A percentile compares a stretch with the other conserved stretches of the same genome.
Conservation (phyloP, 2,888 invertebrate species). For the Tenodera sinensis region DNA sequence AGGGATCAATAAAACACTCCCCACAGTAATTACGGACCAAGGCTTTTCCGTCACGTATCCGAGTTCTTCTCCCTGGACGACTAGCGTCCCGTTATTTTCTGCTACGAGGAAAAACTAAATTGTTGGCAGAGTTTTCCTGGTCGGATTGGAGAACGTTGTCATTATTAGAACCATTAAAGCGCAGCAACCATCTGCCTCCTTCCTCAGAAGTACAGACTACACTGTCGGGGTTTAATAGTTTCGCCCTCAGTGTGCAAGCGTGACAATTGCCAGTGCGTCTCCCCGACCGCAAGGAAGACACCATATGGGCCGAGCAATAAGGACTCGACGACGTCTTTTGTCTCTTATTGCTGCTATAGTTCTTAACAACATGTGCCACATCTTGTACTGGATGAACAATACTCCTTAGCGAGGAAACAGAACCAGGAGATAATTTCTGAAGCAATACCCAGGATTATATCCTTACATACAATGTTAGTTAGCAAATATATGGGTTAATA, state of each 20-base stretch:
- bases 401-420: no score
- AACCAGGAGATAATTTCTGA: no score
- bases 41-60: background rate
- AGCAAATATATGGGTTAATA: no score
- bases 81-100: background rate
- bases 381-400: background rate
- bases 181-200: background rate
- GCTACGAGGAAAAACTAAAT: background rate
- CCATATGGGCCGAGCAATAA: background rate
- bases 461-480: no score
- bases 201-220: background rate
- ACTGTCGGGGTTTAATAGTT: background rate
- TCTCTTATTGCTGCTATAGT: background rate
- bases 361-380: background rate
- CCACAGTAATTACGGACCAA: background rate
- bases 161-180: background rate
- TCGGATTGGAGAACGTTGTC: background rate
- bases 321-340: background rate
- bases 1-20: background rate
- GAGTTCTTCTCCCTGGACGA: background rate
- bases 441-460: no score
- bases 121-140: background rate
- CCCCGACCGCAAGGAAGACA: background rate
- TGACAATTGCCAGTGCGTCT: slow-evolving; percentile 1
- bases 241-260: background rate